Base-by-base conservation (phyloP, 1,140 invertebrate species). In the Trichomalopsis sarcophagae region DNA sequence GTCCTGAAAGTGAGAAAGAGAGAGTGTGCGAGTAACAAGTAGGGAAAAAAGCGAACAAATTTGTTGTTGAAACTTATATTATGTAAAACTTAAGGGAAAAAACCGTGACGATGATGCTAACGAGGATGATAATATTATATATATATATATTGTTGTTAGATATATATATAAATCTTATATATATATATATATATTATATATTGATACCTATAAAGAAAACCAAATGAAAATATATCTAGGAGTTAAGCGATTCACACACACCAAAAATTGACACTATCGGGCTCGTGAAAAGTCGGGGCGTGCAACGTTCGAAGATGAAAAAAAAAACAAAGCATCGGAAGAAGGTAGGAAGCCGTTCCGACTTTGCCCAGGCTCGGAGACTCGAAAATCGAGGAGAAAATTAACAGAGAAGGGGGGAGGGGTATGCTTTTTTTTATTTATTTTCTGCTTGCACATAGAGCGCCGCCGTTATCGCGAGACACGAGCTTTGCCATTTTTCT, bases 11-110 rank as follows among this genome's bases (percentile, higher is more conserved):
- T 14, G 84, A 87, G 85, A 85, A 85, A 76, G 73, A 80, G 81
- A 80, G 81, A 89, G 88, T 86, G 88, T 77, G 81, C 89, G 88
- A 87, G 88, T 90, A 86, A 89, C 87, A 86, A 77, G 90, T 88
- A 87, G 77, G 84, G 85, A 88, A 87, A 90, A 3, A 90, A 84
- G 89, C 88, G 88, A 88, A 88, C 87, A 87, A 90, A 87, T 91
- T 91, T 92, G 89, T 93, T 92, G 91, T 93, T 92, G 88, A 92
- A 90, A 87, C 87, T 89, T 88, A 89, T 91, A 91, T 91, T 90
- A 89, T 89, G 88, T 91, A 90, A 91, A 89, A 89, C 89, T 91
- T 84, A 89, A 87, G 71, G 55, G 77, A 82, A 83, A 86, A 85
- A 87, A 77, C 69, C 21, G 75, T 88, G 84, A 89, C 85, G 87